A percentile compares a stretch with the other conserved stretches of the same genome.
These are phyloP conservation scores for Nanorana parkeri DNA, from an alignment of 2,113 vertebrate species.

Conservation along the genomic window DNA sequence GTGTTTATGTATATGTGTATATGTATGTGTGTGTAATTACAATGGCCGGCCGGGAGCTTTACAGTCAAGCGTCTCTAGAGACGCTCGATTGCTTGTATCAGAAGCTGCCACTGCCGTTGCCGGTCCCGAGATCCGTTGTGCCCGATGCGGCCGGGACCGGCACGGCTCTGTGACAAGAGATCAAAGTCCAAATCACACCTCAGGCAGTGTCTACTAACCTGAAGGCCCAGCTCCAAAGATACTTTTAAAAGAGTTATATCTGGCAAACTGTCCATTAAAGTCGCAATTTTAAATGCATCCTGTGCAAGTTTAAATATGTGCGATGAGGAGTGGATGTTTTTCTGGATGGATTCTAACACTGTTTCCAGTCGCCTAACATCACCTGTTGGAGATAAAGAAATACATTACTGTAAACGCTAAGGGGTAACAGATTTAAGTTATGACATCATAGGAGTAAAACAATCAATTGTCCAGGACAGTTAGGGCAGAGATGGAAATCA, in stretches of 20 bases:
- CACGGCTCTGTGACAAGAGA: too few species aligned
- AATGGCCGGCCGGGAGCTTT: too few species aligned
- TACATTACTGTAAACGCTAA: background rate
- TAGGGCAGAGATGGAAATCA: too few species aligned
- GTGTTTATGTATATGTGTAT: too few species aligned
- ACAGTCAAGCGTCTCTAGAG: too few species aligned
- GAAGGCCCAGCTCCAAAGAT: constrained; percentile 83
- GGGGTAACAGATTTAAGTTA: background rate
- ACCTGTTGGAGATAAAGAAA: constrained; percentile 72
- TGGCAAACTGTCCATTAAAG: constrained; percentile 84
- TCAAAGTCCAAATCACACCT: background rate
- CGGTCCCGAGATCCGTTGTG: too few species aligned
- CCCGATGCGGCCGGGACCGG: too few species aligned
- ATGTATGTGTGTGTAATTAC: too few species aligned
- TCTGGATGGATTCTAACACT: constrained; percentile 87
- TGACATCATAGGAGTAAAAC: too few species aligned
- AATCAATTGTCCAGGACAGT: too few species aligned
- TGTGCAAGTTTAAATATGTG: constrained; percentile 93
- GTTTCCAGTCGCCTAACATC: constrained; percentile 94
- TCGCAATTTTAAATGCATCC: constrained; percentile 87
- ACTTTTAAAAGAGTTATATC: constrained; percentile 86
- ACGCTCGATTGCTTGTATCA: too few species aligned
- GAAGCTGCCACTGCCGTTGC: too few species aligned
- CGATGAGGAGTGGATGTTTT: constrained; percentile 91
- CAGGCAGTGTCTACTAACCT: constrained; percentile 68